Percentiles rank a stretch among this genome's conserved stretches.
These are phyloP conservation scores for Prolemur simus DNA, from an alignment of 2,113 vertebrate species.

Conservation along the genomic window DNA sequence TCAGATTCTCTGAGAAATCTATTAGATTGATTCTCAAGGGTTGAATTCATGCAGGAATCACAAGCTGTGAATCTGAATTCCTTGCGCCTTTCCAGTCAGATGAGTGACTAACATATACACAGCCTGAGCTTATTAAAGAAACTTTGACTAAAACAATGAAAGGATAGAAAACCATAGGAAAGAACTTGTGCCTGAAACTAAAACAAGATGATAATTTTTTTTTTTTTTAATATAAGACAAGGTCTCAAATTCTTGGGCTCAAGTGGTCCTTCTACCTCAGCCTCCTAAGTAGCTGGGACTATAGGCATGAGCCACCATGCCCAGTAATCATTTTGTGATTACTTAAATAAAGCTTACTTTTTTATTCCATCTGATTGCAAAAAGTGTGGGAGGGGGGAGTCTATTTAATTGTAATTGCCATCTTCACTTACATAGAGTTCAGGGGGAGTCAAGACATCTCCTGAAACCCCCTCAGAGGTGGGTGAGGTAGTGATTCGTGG, in stretches of 20 bases:
- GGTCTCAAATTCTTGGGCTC: no score
- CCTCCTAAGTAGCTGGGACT: no score
- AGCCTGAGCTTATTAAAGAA: neutral
- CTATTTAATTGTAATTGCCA: neutral
- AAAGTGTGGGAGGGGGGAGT: neutral
- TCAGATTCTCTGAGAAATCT: neutral
- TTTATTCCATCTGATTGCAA: conserved; percentile 21
- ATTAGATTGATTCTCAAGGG: neutral
- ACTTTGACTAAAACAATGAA: neutral
- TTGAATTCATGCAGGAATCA: neutral
- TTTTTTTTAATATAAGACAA: no score
- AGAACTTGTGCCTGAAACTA: neutral
- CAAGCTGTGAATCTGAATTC: neutral
- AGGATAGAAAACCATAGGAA: neutral
- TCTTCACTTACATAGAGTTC: neutral
- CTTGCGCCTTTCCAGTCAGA: neutral
- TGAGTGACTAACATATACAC: neutral
- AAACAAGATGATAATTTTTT: neutral
- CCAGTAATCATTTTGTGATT: neutral
- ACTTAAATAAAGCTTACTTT: neutral
- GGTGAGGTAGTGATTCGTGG: neutral
- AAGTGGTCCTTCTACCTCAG: no score
- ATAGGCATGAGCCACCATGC: no score
- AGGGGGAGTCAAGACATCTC: neutral
- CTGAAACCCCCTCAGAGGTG: neutral